Base-by-base conservation (phyloP, 2,888 invertebrate genomes). In the Drosophila falleni region DNA sequence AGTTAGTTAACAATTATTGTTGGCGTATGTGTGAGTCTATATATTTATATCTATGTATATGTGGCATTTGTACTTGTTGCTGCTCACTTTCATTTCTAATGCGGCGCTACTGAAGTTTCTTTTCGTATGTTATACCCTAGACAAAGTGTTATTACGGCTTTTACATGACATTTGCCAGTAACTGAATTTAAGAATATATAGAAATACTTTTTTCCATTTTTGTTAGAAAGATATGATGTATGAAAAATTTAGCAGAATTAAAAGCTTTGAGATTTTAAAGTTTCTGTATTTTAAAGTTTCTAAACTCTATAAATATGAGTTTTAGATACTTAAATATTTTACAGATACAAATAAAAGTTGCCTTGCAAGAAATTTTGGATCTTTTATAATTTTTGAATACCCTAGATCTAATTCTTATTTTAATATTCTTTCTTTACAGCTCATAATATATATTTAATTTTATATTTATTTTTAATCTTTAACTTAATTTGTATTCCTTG, bases 11-110 rank as follows among this genome's bases (percentile, higher is more conserved):
- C 84, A 73, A 72, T 80, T 65, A 76, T 70, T 74, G 71, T 47
- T 26, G 19, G 9, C n/a, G 46, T 58, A 13, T 54, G 23, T 53
- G 29, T 63, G n/a, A 53, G 33, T 60, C 29, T 41, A n/a, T 53
- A 23, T 55, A 11, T 69, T 49, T 67, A 42, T 58, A 31, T 58
- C 19, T 33, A 5, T 58, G 53, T 50, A 23, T 56, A 54, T 68
- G 56, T 46, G 54, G 46, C 82, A 75, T 71, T 87, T 86, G 89
- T 87, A 89, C 84, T 84, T 87, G 73, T 49, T 74, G 77, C 76
- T 86, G 63, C 85, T 89, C 85, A 84, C 84, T 84, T 84, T 84
- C 84, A 89, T 84, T 84, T 84, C 70, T 82, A 88, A 77, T 85
- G 66, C 70, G 63, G 23, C 49, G 49, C 60, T 60, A 55, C 63